Base-by-base conservation (phyloP, 2,888 invertebrate genomes). In the Hermodice carunculata region DNA sequence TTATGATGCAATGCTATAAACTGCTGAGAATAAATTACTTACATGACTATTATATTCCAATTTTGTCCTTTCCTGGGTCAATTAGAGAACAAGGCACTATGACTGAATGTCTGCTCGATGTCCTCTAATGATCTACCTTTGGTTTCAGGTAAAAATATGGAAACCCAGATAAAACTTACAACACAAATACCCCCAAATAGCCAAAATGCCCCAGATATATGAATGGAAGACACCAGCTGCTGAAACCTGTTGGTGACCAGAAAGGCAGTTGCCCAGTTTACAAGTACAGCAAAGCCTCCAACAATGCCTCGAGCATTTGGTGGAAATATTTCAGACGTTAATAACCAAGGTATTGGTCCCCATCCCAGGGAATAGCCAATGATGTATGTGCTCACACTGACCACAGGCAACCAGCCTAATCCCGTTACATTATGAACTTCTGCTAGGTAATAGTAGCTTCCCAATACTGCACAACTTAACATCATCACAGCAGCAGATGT, bases 51-150 rank as follows among this genome's bases (percentile, higher is more conserved):
- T n/a, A n/a, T n/a, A n/a, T n/a, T n/a, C n/a, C n/a, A n/a, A n/a
- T n/a, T n/a, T n/a, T n/a, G n/a, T n/a, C n/a, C n/a, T n/a, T n/a
- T n/a, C n/a, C n/a, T n/a, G n/a, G n/a, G n/a, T n/a, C n/a, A n/a
- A n/a, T n/a, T n/a, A n/a, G n/a, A n/a, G n/a, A n/a, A n/a, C n/a
- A n/a, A n/a, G n/a, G n/a, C n/a, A n/a, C n/a, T n/a, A n/a, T n/a
- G n/a, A n/a, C n/a, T n/a, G n/a, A n/a, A n/a, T n/a, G n/a, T n/a
- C n/a, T n/a, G n/a, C 28, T 83, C 81, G 81, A 97, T 96, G 79
- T 96, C 96, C 84, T 96, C 95, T 73, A 97, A 89, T 73, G 93
- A 93, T 84, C 93, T 93, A 19, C 96, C 96, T 78, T 93, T 92
- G 1, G 97, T 97, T 88, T 97, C 97, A 14, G 96, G 96, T 54